These are phyloP conservation scores for Drosophila cardini DNA, from an alignment of 1,140 invertebrate species.

Conservation along the genomic window DNA sequence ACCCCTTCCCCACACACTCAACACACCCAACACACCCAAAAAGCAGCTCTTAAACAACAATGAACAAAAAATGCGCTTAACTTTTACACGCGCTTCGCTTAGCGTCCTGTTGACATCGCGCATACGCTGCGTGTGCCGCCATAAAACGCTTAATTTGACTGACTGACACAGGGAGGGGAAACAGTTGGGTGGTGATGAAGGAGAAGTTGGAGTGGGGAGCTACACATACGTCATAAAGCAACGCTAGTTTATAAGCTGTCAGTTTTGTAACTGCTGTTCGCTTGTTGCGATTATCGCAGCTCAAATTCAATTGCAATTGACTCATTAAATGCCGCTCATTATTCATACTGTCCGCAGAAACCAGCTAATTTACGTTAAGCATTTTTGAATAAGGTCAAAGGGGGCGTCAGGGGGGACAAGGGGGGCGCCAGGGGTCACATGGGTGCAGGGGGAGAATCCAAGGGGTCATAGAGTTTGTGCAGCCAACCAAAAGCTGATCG, in stretches of 20 bases:
- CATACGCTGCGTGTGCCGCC: conserved; percentile 57
- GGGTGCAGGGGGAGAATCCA: neutral
- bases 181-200: neutral
- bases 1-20: neutral
- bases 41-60: conserved; percentile 28
- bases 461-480: conserved; percentile 31
- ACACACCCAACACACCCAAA: conserved; percentile 9
- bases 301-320: conserved; percentile 75
- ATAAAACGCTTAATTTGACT: conserved; percentile 76
- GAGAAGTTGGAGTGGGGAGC: conserved; percentile 19
- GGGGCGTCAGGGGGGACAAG: conserved; percentile 6
- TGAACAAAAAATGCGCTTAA: conserved; percentile 50
- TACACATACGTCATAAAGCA: conserved; percentile 30
- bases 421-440: conserved; percentile 2
- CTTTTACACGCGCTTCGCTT: conserved; percentile 29
- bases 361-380: conserved; percentile 81
- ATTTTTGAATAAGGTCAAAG: conserved; percentile 80
- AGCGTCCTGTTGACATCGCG: conserved; percentile 46
- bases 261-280: conserved; percentile 7
- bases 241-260: conserved; percentile 36
- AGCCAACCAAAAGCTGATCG: conserved; percentile 74
- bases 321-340: conserved; percentile 75
- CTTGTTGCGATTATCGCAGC: conserved; percentile 35
- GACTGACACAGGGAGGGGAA: conserved; percentile 2
- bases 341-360: conserved; percentile 75